Evolutionary conservation across 1,140 invertebrate species (phyloP).

Genomic region (Calliphora vicina): DNA sequence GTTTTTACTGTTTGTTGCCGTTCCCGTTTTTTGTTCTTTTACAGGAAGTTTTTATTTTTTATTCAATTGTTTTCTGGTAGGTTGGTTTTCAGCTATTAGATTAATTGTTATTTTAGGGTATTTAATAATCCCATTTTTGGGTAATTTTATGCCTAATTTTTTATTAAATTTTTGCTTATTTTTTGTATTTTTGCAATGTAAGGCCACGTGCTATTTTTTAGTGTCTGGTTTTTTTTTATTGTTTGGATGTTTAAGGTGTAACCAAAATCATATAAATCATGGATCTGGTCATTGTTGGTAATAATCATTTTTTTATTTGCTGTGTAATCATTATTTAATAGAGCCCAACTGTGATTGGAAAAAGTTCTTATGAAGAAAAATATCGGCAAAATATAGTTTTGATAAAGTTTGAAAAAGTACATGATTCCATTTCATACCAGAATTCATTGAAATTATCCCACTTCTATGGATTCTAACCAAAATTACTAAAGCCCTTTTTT

Average conservation of each 20-base stretch:
- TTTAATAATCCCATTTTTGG: conserved; percentile 20
- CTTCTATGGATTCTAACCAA: no score
- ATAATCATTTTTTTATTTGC: no score
- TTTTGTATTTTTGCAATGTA: neutral
- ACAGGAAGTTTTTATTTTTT: neutral
- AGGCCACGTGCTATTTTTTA: conserved; percentile 3
- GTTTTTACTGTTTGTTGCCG: neutral
- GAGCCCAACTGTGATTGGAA: no score
- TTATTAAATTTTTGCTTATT: neutral
- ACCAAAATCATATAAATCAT: neutral
- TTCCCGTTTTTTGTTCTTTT: neutral
- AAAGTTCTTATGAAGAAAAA: no score
- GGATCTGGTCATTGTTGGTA: neutral
- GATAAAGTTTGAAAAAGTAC: no score
- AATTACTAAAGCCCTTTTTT: no score
- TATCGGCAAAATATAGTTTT: no score
- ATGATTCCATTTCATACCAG: no score
- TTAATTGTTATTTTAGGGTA: neutral
- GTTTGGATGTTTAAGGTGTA: neutral
- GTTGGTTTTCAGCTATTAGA: neutral
- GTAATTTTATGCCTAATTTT: conserved; percentile 15
- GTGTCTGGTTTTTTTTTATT: neutral
- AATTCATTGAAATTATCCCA: no score
- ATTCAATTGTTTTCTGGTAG: neutral
- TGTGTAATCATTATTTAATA: no score